A percentile compares a stretch with the other conserved stretches of the same genome.
These are phyloP conservation scores for Syngnathus typhle DNA, from an alignment of 2,113 vertebrate genomes.

Conservation along the genomic window DNA sequence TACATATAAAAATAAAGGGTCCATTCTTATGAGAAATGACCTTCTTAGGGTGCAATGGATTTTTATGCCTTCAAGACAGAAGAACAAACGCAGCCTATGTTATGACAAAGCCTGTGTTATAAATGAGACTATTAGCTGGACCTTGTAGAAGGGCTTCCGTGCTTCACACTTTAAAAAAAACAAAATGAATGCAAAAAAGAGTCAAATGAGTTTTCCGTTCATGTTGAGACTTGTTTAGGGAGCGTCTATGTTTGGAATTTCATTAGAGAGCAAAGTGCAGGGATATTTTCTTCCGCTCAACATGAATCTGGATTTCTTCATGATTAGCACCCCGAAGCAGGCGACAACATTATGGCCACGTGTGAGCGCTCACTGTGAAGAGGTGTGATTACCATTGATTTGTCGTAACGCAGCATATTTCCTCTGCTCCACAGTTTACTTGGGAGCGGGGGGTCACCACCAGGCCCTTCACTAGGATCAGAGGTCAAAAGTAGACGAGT, in stretches of 20 bases:
- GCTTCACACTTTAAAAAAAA: slow-evolving; percentile 1
- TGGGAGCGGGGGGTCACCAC: background rate
- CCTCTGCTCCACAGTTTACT: slow-evolving; percentile 33
- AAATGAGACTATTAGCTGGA: slow-evolving; percentile 18
- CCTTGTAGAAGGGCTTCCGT: slow-evolving; percentile 17
- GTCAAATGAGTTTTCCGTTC: background rate
- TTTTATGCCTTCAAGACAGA: slow-evolving; percentile 14
- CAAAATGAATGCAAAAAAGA: background rate
- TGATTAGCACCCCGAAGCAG: slow-evolving; percentile 4
- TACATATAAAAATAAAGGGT: slow-evolving; percentile 13
- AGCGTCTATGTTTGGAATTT: slow-evolving; percentile 14
- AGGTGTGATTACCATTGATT: slow-evolving; percentile 60
- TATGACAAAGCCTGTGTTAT: slow-evolving; percentile 33
- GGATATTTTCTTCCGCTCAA: slow-evolving; percentile 28
- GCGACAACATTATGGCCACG: slow-evolving; percentile 12
- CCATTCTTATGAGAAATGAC: slow-evolving; percentile 45
- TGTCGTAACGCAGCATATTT: slow-evolving; percentile 51
- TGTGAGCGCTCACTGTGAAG: slow-evolving; percentile 34
- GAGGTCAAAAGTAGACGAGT: no score
- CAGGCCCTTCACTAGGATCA: slow-evolving; percentile 14
- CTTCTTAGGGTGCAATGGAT: slow-evolving; percentile 25
- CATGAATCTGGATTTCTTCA: slow-evolving; percentile 34
- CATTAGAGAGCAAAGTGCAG: slow-evolving; percentile 5
- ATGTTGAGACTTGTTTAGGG: slow-evolving; percentile 11
- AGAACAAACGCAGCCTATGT: slow-evolving; percentile 8